Evolutionary conservation across 2,113 vertebrate species (phyloP).

Genomic region (Myxocyprinus asiaticus): DNA sequence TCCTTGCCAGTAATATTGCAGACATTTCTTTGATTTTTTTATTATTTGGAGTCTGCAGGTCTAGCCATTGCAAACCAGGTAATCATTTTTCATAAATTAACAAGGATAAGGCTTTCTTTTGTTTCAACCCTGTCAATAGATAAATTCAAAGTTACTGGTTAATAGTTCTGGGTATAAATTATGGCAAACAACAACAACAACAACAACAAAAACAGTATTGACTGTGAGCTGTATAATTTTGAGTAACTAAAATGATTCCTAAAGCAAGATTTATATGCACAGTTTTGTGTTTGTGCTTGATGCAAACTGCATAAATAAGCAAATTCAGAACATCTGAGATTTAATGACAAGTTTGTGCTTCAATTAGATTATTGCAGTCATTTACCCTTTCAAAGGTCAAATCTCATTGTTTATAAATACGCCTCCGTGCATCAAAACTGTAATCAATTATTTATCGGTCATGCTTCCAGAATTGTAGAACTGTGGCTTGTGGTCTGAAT

Average conservation of each 20-base stretch:
- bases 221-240: too few species aligned
- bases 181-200: too few species aligned
- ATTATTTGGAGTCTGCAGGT: background rate
- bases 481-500: too few species aligned
- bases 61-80: background rate
- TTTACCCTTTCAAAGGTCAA: slow-evolving; percentile 53
- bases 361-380: slow-evolving; percentile 43
- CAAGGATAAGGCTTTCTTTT: too few species aligned
- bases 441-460: slow-evolving; percentile 46
- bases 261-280: background rate
- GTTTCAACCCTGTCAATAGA: too few species aligned
- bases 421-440: background rate
- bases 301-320: background rate
- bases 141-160: too few species aligned
- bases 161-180: too few species aligned
- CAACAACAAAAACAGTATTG: too few species aligned
- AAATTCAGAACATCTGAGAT: slow-evolving; percentile 7
- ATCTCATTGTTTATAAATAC: slow-evolving; percentile 36
- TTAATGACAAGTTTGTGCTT: slow-evolving; percentile 47
- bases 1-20: background rate
- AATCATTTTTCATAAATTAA: too few species aligned
- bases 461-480: background rate
- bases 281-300: background rate
- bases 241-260: background rate
- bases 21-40: background rate